Evolutionary conservation across 2,888 invertebrate species (phyloP).

Genomic region (Amblyjoppa proteus): DNA sequence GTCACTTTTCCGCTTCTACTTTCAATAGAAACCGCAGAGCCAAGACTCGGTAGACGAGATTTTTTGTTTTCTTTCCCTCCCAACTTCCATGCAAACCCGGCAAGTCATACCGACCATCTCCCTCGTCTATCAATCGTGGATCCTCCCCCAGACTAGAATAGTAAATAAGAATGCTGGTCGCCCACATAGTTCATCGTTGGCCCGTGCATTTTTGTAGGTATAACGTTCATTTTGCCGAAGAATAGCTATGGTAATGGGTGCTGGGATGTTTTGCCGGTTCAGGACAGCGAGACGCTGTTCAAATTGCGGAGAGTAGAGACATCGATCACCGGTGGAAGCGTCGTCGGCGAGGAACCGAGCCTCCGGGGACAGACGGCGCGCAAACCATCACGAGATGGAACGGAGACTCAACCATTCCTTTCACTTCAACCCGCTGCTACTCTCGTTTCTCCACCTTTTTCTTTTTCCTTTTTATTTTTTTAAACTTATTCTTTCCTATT

Average conservation of each 20-base stretch:
- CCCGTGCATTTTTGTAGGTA: slow-evolving; percentile 61
- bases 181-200: slow-evolving; percentile 47
- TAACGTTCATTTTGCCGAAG: slow-evolving; percentile 79
- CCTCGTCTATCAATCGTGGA: slow-evolving; percentile 31
- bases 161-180: slow-evolving; percentile 64
- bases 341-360: slow-evolving; percentile 76
- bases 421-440: slow-evolving; percentile 63
- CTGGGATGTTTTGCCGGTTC: slow-evolving; percentile 58
- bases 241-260: slow-evolving; percentile 75
- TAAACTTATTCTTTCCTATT: slow-evolving; percentile 47
- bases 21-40: slow-evolving; percentile 35
- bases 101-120: slow-evolving; percentile 39
- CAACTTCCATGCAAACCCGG: slow-evolving; percentile 38
- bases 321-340: slow-evolving; percentile 69
- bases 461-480: slow-evolving; percentile 14
- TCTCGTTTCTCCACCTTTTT: slow-evolving; percentile 23
- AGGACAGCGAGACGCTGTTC: slow-evolving; percentile 71
- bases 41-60: slow-evolving; percentile 25
- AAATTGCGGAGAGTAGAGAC: slow-evolving; percentile 72
- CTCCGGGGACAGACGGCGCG: slow-evolving; percentile 76
- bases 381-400: slow-evolving; percentile 69
- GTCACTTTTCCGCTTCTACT: slow-evolving; percentile 17
- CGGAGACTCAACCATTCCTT: slow-evolving; percentile 68
- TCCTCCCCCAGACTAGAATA: slow-evolving; percentile 61
- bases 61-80: slow-evolving; percentile 37